Evolutionary conservation across 2,113 vertebrate genomes (phyloP).

Genomic region (Hepsetus odoe): DNA sequence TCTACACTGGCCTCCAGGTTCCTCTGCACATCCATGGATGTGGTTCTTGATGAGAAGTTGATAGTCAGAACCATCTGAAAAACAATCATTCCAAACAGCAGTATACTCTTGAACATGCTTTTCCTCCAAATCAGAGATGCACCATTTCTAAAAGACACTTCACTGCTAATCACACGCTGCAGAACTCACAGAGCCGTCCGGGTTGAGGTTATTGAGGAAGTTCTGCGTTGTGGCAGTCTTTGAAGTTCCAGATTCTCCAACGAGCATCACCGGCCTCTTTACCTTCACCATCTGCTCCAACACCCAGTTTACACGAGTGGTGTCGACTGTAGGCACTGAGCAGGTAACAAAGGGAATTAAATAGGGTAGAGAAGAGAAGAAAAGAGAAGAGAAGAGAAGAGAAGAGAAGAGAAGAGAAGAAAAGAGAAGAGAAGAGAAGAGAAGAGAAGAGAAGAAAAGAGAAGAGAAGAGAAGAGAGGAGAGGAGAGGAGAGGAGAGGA

Average conservation of each 20-base stretch:
- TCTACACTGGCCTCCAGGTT: slow-evolving; percentile 92
- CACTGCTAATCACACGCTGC: background rate
- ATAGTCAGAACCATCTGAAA: slow-evolving; percentile 84
- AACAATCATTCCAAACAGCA: background rate
- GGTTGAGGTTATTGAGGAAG: slow-evolving; percentile 83
- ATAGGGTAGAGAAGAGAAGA: background rate
- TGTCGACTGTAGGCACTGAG: slow-evolving; percentile 93
- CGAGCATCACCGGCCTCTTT: slow-evolving; percentile 86
- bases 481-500: background rate
- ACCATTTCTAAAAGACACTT: background rate
- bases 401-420: slow-evolving; percentile 9
- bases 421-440: background rate
- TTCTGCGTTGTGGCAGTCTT: slow-evolving; percentile 94
- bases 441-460: background rate
- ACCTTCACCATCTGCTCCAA: slow-evolving; percentile 90
- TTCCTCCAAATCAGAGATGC: too few relatives aligned
- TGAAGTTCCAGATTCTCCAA: slow-evolving; percentile 94
- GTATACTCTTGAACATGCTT: background rate
- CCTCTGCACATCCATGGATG: slow-evolving; percentile 92
- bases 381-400: background rate
- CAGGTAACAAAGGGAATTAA: background rate
- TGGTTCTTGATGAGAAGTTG: slow-evolving; percentile 94
- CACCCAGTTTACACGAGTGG: slow-evolving; percentile 86
- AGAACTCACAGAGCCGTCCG: slow-evolving; percentile 77
- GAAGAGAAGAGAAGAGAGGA: background rate